phyloP scores from a whole-genome alignment of 2,888 invertebrate genomes.

The Cephus pygmeus region DNA sequence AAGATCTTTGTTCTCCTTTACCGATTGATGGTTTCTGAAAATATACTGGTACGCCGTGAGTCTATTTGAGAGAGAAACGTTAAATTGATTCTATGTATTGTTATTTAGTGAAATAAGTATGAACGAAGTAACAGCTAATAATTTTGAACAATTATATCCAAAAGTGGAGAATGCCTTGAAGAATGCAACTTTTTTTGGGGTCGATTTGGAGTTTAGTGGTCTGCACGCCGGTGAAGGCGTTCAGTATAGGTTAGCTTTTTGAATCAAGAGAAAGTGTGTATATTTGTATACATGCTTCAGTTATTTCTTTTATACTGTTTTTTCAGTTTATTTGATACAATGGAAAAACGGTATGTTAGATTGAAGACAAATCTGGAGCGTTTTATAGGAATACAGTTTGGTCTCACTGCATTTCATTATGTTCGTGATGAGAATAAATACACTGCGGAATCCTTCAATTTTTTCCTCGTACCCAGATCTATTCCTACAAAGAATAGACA shows the following conservation, averaged over 20 bases:
- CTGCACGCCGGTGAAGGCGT: constrained; percentile 66
- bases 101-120: constrained; percentile 57
- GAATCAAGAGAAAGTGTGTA: constrained; percentile 3
- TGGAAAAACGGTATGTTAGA: constrained; percentile 69
- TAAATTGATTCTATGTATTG: too few relatives aligned
- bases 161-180: constrained; percentile 70
- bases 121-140: constrained; percentile 73
- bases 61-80: too few relatives aligned
- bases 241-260: constrained; percentile 68
- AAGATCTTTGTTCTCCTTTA: too few relatives aligned
- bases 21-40: too few relatives aligned
- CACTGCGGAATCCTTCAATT: constrained; percentile 73
- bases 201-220: constrained; percentile 83
- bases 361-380: constrained; percentile 65
- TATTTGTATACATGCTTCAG: neutral
- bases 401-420: constrained; percentile 75
- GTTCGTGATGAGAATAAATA: constrained; percentile 72
- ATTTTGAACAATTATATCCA: constrained; percentile 71
- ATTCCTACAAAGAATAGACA: constrained; percentile 73
- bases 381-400: constrained; percentile 76
- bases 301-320: constrained; percentile 19
- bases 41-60: too few relatives aligned
- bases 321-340: constrained; percentile 73
- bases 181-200: constrained; percentile 72
- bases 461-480: constrained; percentile 75